Conservation (phyloP, 2,797 vertebrate species). For the Melanotaenia boesemani region DNA sequence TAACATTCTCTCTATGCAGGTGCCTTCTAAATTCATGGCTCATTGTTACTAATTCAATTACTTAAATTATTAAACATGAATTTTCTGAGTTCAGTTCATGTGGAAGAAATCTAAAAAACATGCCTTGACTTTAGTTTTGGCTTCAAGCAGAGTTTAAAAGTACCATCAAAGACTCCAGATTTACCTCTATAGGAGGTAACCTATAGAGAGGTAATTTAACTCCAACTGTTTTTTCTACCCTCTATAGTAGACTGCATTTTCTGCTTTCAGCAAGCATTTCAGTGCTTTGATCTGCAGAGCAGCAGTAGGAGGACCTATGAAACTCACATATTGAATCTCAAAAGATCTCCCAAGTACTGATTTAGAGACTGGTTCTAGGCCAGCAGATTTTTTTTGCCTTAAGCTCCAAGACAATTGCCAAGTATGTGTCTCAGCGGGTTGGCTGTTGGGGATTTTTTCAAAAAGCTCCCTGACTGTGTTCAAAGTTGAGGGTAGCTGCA, state of each 20-base stretch:
- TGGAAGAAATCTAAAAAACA: neutral
- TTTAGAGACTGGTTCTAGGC: constrained; percentile 37
- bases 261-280: constrained; percentile 16
- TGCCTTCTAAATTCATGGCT: constrained; percentile 4
- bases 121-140: neutral
- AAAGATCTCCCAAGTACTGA: constrained; percentile 36
- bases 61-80: neutral
- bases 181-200: neutral
- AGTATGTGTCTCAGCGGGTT: constrained; percentile 44
- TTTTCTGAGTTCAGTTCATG: neutral
- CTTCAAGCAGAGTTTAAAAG: neutral
- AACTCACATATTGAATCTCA: constrained; percentile 26
- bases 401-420: constrained; percentile 41
- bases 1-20: neutral
- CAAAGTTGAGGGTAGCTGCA: constrained; percentile 38
- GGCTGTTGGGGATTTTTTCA: constrained; percentile 15
- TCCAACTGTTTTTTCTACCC: constrained; percentile 22
- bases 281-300: constrained; percentile 5
- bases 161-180: neutral
- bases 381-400: constrained; percentile 35
- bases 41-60: neutral
- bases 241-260: constrained; percentile 12
- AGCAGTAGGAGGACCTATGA: neutral
- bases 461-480: constrained; percentile 40
- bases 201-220: constrained; percentile 3